Percentiles rank a stretch among this genome's conserved stretches.
Evolutionary conservation across 2,113 vertebrate genomes (phyloP).

Genomic region (Pomatorhinus ruficollis): DNA sequence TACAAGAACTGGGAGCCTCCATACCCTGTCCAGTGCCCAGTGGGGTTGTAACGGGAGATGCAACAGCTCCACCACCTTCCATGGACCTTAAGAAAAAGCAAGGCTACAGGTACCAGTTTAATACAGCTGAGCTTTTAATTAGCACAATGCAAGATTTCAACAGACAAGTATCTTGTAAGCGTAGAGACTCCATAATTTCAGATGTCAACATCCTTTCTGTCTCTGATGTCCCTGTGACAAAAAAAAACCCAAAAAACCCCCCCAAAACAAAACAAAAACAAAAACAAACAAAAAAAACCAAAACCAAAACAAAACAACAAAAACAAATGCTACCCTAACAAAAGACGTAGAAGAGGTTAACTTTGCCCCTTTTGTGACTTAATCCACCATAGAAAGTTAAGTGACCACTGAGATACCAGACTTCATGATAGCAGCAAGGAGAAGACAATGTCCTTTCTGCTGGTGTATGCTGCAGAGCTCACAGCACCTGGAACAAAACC

Average conservation of each 20-base stretch:
- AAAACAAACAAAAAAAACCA: too few species aligned
- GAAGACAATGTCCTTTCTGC: not conserved
- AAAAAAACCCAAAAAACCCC: too few species aligned
- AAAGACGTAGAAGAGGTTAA: not conserved
- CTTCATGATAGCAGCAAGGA: accelerated
- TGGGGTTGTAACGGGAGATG: not conserved
- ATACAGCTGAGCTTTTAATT: not conserved
- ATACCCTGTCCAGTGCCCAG: not conserved
- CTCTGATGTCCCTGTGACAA: not conserved
- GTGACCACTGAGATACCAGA: not conserved
- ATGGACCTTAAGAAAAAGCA: not conserved
- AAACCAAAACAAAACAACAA: too few species aligned
- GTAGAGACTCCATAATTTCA: not conserved
- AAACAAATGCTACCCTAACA: accelerated
- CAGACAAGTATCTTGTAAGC: not conserved
- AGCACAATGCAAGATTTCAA: not conserved
- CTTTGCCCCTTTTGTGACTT: not conserved
- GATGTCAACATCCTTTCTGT: not conserved
- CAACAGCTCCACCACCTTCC: not conserved
- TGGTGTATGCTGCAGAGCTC: not conserved
- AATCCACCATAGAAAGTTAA: accelerated
- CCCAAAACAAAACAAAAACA: too few species aligned
- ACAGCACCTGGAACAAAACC: accelerated
- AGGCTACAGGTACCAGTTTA: not conserved
- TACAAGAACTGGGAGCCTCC: accelerated